These are phyloP conservation scores for Panagrolaimus sp. DNA, from an alignment of 1,140 invertebrate genomes.

Conservation along the genomic window DNA sequence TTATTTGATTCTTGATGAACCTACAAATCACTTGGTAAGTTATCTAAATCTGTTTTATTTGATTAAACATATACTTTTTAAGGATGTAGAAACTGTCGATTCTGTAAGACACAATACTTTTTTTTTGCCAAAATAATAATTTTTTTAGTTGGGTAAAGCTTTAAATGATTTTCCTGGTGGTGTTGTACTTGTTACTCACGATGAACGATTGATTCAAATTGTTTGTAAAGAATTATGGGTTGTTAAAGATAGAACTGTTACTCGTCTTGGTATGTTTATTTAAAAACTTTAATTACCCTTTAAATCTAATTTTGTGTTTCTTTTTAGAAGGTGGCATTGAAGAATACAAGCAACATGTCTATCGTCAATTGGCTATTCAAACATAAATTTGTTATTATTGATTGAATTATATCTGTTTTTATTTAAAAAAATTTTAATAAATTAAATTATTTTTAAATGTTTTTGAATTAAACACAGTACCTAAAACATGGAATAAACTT, in stretches of 20 bases:
- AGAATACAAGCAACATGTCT: constrained; percentile 86
- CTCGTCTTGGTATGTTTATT: too few species aligned
- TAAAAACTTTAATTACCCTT: too few species aligned
- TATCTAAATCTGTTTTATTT: too few species aligned
- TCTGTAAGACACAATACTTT: too few species aligned
- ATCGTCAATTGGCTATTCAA: constrained; percentile 71
- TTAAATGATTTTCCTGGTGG: constrained; percentile 71
- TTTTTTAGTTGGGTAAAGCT: constrained; percentile 62
- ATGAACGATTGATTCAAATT: constrained; percentile 89
- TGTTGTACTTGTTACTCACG: constrained; percentile 95
- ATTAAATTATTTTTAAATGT: too few species aligned
- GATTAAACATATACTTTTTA: too few species aligned
- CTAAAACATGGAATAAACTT: too few species aligned
- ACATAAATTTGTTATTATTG: constrained; percentile 17
- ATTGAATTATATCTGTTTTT: not conserved
- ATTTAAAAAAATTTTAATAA: too few species aligned
- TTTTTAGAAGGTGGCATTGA: constrained; percentile 95
- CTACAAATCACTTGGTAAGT: constrained; percentile 66
- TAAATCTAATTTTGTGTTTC: too few species aligned
- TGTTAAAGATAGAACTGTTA: constrained; percentile 76
- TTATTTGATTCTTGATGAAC: constrained; percentile 91
- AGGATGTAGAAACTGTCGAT: too few species aligned
- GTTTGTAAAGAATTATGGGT: constrained; percentile 97
- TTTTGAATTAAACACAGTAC: too few species aligned
- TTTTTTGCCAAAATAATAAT: too few species aligned